Percentiles rank a stretch among this genome's conserved stretches.
These are phyloP conservation scores for Pteronotus mesoamericanus DNA, from an alignment of 2,797 vertebrate genomes.

Conservation along the genomic window DNA sequence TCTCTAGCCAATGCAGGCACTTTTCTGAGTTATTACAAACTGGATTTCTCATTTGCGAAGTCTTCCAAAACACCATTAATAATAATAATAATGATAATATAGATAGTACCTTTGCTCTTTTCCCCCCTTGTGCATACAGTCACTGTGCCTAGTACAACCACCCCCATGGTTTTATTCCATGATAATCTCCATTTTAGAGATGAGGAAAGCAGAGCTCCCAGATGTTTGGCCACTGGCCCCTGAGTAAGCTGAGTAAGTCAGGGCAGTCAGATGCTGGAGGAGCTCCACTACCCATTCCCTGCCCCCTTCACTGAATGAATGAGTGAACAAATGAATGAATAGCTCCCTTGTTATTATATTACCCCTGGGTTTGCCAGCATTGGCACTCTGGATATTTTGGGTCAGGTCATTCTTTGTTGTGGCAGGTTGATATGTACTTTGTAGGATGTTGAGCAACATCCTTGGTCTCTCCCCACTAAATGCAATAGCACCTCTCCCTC, in stretches of 20 bases:
- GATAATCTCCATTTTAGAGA: neutral
- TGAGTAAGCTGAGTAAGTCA: neutral
- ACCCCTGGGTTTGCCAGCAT: neutral
- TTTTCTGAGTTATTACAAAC: neutral
- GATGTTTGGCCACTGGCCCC: neutral
- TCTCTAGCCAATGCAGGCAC: neutral
- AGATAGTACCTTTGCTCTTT: neutral
- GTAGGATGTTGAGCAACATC: neutral
- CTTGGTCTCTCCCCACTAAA: neutral
- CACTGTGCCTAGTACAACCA: neutral
- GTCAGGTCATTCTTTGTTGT: too few relatives aligned
- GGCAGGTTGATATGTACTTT: neutral
- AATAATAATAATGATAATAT: neutral
- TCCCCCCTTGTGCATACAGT: too few relatives aligned
- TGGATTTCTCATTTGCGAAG: neutral
- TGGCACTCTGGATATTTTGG: too few relatives aligned
- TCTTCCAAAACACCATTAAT: neutral
- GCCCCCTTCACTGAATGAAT: neutral
- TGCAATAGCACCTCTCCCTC: neutral
- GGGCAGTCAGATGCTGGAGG: neutral
- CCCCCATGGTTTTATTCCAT: neutral
- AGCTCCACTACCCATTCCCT: rapidly evolving
- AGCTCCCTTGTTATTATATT: neutral
- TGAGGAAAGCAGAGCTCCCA: neutral
- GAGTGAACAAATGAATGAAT: too few relatives aligned